Evolutionary conservation across 2,113 vertebrate species (phyloP).

Genomic region (Crotalus viridis): DNA sequence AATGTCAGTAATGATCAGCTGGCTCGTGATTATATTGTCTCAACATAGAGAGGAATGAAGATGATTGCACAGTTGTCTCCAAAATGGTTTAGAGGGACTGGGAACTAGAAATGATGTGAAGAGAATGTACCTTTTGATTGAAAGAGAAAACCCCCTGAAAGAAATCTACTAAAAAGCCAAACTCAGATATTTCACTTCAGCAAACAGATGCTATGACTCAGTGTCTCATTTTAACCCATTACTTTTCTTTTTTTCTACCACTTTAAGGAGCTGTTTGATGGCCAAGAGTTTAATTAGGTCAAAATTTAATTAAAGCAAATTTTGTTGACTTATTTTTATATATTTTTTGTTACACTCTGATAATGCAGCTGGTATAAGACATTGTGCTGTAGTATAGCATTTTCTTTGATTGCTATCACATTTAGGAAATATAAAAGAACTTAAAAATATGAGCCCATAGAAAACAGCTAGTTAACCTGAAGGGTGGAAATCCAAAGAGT

Average conservation of each 20-base stretch:
- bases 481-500: neutral
- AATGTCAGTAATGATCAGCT: neutral
- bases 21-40: neutral
- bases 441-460: neutral
- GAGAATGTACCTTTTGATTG: neutral
- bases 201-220: neutral
- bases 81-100: neutral
- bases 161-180: neutral
- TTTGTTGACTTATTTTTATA: neutral
- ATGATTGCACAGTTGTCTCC: neutral
- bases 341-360: too few species aligned
- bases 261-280: neutral
- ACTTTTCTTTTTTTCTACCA: neutral
- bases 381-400: neutral
- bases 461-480: neutral
- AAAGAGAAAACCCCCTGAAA: neutral
- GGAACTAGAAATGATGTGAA: neutral
- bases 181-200: neutral
- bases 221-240: neutral
- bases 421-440: neutral
- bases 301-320: neutral
- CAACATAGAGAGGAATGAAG: neutral
- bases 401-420: neutral
- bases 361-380: neutral
- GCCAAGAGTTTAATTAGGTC: neutral